Evolutionary conservation across 1,140 invertebrate genomes (phyloP).

Genomic region (Condylostylus longicornis): DNA sequence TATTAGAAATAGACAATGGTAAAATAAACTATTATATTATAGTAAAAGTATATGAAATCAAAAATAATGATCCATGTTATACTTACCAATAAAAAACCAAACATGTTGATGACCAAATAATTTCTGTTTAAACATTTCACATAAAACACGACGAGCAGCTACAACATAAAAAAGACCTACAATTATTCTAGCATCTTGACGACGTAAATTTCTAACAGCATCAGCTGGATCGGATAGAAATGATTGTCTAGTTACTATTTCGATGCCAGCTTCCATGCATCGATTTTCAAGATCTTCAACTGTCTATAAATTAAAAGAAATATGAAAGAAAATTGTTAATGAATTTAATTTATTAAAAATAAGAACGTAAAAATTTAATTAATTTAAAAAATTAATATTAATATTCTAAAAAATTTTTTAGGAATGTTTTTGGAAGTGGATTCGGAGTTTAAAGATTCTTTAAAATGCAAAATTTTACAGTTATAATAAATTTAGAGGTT

Average conservation of each 20-base stretch:
- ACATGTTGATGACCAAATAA: slow-evolving; percentile 93
- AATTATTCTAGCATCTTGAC: slow-evolving; percentile 92
- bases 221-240: slow-evolving; percentile 93
- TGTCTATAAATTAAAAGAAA: slow-evolving; percentile 46
- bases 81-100: slow-evolving; percentile 96
- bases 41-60: too few species aligned
- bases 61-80: too few species aligned
- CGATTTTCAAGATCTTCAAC: slow-evolving; percentile 92
- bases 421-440: too few species aligned
- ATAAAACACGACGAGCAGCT: slow-evolving; percentile 86
- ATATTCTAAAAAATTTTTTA: too few species aligned
- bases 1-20: too few species aligned
- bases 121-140: slow-evolving; percentile 90
- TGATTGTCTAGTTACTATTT: slow-evolving; percentile 90
- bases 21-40: too few species aligned
- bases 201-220: slow-evolving; percentile 81
- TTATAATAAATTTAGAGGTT: too few species aligned
- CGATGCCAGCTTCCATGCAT: slow-evolving; percentile 83
- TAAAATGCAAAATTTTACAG: too few species aligned
- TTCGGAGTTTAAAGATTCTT: too few species aligned
- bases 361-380: too few species aligned
- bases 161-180: slow-evolving; percentile 93
- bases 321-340: slow-evolving; percentile 5
- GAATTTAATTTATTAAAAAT: background rate
- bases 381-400: too few species aligned